Percentiles rank a stretch among this genome's conserved stretches.
Conservation (phyloP, 2,797 vertebrate species). For the Chrosomus eos region DNA sequence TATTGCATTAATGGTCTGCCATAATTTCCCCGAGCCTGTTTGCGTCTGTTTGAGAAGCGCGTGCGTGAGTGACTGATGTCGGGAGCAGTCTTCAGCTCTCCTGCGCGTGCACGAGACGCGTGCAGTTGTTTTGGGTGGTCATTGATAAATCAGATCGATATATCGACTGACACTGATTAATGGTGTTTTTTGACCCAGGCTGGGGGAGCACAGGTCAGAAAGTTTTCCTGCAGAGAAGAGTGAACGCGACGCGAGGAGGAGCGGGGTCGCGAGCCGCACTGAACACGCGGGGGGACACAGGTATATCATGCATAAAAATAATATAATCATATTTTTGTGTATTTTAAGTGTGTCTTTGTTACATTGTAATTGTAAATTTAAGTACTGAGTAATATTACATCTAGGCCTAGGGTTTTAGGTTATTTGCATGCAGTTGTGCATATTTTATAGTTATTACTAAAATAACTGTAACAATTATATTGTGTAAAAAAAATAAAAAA, state of each 20-base stretch:
- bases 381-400: too few species aligned
- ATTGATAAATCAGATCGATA: constrained; percentile 82
- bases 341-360: too few species aligned
- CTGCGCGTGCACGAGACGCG: constrained; percentile 67
- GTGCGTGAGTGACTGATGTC: neutral
- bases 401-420: too few species aligned
- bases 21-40: too few species aligned
- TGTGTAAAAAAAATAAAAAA: too few species aligned
- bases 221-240: constrained; percentile 70
- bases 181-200: constrained; percentile 71
- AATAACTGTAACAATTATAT: too few species aligned
- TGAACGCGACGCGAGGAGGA: constrained; percentile 24
- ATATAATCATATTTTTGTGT: neutral
- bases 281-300: neutral
- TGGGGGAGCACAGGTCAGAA: constrained; percentile 71
- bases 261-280: constrained; percentile 17
- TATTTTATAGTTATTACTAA: too few species aligned
- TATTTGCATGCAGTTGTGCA: too few species aligned
- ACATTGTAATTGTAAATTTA: too few species aligned
- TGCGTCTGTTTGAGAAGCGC: too few species aligned
- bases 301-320: neutral
- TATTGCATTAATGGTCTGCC: neutral
- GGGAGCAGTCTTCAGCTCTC: constrained; percentile 15
- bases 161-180: constrained; percentile 87
- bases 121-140: constrained; percentile 77